These are phyloP conservation scores for Isichthys henryi DNA, from an alignment of 2,113 vertebrate genomes.

Conservation along the genomic window DNA sequence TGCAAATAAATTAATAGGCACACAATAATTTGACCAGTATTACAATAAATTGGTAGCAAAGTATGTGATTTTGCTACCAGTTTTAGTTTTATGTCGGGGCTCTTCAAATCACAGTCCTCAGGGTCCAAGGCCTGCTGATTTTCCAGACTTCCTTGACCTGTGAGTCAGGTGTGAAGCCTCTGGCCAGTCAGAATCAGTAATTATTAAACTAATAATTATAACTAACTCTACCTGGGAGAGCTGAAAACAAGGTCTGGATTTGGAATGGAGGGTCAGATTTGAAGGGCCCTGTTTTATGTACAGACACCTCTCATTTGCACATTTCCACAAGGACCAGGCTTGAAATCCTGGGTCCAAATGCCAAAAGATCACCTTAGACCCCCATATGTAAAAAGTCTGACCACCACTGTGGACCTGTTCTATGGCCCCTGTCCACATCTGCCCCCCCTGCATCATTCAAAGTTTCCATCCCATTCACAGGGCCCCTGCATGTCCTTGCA, in stretches of 20 bases:
- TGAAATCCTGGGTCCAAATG: neutral
- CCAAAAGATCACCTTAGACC: neutral
- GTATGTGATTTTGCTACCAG: neutral
- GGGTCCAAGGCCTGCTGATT: no score
- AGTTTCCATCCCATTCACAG: neutral
- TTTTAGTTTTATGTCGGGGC: neutral
- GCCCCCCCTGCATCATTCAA: neutral
- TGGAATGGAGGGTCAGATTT: no score
- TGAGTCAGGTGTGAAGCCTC: no score
- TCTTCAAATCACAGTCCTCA: no score
- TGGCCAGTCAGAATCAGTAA: no score
- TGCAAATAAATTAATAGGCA: neutral
- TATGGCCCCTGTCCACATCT: neutral
- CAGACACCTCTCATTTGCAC: neutral
- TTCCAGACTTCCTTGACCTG: no score
- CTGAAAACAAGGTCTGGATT: no score
- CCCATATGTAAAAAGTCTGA: neutral
- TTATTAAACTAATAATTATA: no score
- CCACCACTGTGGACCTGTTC: neutral
- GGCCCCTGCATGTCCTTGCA: neutral
- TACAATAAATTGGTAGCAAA: neutral
- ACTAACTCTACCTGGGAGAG: no score
- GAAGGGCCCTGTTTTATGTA: neutral
- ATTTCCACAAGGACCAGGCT: neutral
- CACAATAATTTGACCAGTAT: neutral